phyloP scores from a whole-genome alignment of 2,113 vertebrate species.

The Pleuronectes platessa region DNA sequence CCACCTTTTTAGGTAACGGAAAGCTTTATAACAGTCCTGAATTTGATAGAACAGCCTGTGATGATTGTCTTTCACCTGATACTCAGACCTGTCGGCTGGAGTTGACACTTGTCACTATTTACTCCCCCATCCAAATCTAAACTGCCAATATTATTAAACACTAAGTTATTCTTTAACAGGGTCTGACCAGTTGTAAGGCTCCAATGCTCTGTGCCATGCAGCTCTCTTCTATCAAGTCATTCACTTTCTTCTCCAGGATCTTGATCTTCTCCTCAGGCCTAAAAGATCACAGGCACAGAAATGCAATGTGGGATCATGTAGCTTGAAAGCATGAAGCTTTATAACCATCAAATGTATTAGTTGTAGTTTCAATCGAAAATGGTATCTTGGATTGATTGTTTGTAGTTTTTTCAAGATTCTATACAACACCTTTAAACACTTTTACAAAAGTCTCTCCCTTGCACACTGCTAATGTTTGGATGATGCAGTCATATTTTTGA shows the following conservation, averaged over 20 bases:
- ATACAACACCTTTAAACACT: not conserved
- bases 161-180: not conserved
- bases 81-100: too few species aligned
- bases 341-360: not conserved
- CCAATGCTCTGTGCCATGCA: conserved; percentile 91
- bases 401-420: too few species aligned
- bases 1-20: too few species aligned
- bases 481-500: not conserved
- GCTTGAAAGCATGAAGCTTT: not conserved
- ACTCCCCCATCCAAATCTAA: not conserved
- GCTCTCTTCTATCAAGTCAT: conserved; percentile 96
- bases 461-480: not conserved
- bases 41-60: too few species aligned
- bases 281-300: not conserved
- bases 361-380: too few species aligned
- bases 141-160: not conserved
- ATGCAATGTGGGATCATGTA: not conserved
- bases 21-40: too few species aligned
- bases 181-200: conserved; percentile 89
- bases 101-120: not conserved
- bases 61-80: too few species aligned
- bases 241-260: conserved; percentile 95
- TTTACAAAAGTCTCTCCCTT: not conserved
- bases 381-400: too few species aligned
- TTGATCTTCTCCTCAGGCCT: conserved; percentile 95